These are phyloP conservation scores for Sciurus niger DNA, from an alignment of 2,113 vertebrate genomes.

Conservation along the genomic window DNA sequence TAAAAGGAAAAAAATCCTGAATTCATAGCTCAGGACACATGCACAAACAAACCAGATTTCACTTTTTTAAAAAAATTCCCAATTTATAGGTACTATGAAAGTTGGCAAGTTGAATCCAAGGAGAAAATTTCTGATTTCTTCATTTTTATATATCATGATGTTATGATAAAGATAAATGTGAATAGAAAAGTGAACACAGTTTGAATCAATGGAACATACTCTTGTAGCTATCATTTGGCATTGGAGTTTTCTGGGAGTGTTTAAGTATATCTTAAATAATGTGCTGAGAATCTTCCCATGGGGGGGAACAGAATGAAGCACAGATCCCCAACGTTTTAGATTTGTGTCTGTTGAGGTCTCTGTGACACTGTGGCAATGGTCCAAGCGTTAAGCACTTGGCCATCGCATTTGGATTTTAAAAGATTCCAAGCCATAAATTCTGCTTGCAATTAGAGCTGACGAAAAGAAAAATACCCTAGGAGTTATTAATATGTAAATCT, in stretches of 20 bases:
- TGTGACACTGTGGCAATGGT: conserved; percentile 55
- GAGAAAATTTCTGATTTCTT: conserved; percentile 2
- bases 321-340: conserved; percentile 36
- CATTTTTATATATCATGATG: conserved; percentile 25
- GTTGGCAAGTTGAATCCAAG: not conserved
- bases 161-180: conserved; percentile 20
- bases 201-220: conserved; percentile 26
- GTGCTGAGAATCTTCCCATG: conserved; percentile 1
- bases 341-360: conserved; percentile 59
- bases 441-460: conserved; percentile 73
- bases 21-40: not conserved
- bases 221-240: conserved; percentile 14
- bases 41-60: not conserved
- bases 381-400: conserved; percentile 71
- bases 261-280: conserved; percentile 57
- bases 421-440: conserved; percentile 72
- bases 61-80: not conserved
- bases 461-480: conserved; percentile 72
- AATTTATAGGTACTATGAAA: not conserved
- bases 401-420: conserved; percentile 70
- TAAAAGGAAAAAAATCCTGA: not conserved
- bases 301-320: not conserved
- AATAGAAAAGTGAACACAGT: conserved; percentile 48
- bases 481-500: conserved; percentile 81
- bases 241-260: not conserved